phyloP scores from a whole-genome alignment of 2,113 vertebrate genomes.

The Atractosteus spatula region DNA sequence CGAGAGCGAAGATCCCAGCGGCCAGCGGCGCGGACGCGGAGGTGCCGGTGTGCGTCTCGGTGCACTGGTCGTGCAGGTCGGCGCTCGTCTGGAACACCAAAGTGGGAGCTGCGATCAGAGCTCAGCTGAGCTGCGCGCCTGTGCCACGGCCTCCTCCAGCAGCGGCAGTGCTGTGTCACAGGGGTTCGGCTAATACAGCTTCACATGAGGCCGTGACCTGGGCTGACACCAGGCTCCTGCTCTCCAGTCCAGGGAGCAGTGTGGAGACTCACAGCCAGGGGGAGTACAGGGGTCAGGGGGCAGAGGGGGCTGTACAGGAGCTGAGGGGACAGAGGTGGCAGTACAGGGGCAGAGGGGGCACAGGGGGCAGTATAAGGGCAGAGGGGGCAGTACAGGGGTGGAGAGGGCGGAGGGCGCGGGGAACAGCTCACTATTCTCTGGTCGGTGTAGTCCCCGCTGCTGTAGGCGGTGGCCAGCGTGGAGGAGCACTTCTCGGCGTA shows the following conservation, averaged over 20 bases:
- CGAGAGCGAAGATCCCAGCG: slow-evolving; percentile 94
- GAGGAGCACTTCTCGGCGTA: slow-evolving; percentile 98
- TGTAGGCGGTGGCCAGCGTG: slow-evolving; percentile 94
- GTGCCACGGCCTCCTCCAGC: too few species aligned
- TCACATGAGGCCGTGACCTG: too few species aligned
- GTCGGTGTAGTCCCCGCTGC: slow-evolving; percentile 96
- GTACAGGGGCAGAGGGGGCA: not conserved
- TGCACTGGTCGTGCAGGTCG: slow-evolving; percentile 92
- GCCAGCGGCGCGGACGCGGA: slow-evolving; percentile 93
- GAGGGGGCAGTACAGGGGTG: not conserved
- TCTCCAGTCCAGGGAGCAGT: too few species aligned
- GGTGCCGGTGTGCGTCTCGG: slow-evolving; percentile 92
- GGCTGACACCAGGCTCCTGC: too few species aligned
- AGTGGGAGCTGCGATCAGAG: not conserved
- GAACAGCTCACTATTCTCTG: slow-evolving; percentile 88
- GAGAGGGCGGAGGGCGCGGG: too few species aligned
- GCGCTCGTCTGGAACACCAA: slow-evolving; percentile 78
- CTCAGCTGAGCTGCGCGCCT: too few species aligned
- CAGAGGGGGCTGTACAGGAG: not conserved
- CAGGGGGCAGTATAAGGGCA: not conserved
- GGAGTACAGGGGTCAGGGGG: not conserved
- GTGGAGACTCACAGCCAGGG: too few species aligned
- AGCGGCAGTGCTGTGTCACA: too few species aligned
- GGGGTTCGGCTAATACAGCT: too few species aligned
- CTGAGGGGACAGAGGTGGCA: not conserved